These are phyloP conservation scores for Synergus laeviventris DNA, from an alignment of 2,888 invertebrate genomes.

Conservation along the genomic window DNA sequence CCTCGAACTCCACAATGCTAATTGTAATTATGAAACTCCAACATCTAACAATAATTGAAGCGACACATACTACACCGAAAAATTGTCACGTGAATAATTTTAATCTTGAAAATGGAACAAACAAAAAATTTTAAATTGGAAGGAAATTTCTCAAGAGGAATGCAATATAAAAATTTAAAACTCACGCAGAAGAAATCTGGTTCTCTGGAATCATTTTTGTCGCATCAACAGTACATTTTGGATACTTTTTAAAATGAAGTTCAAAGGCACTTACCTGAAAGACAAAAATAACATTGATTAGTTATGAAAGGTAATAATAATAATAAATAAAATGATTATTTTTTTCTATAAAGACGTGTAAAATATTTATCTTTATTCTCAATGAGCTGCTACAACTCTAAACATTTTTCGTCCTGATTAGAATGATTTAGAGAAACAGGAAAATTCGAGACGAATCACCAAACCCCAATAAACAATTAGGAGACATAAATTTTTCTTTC, in stretches of 20 bases:
- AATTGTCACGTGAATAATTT: background rate
- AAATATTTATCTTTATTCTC: background rate
- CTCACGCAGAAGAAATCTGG: background rate
- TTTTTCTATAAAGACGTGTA: background rate
- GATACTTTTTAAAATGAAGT: background rate
- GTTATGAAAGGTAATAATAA: background rate
- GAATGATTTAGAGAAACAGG: constrained; percentile 11
- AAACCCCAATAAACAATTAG: constrained; percentile 15
- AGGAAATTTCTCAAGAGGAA: no score
- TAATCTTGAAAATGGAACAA: background rate
- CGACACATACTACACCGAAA: background rate
- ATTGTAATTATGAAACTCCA: background rate
- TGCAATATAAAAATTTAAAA: background rate
- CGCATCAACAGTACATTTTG: background rate
- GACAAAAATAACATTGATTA: background rate
- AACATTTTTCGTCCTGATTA: background rate
- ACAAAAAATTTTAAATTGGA: no score
- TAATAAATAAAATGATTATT: background rate
- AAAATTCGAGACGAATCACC: background rate
- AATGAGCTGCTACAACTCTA: background rate
- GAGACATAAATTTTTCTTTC: constrained; percentile 13
- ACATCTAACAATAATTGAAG: background rate
- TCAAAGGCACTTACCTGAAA: background rate
- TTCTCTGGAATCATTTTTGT: background rate
- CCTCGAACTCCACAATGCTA: background rate